Conservation (phyloP, 2,888 invertebrate genomes). For the Brachylomia viminalis region DNA sequence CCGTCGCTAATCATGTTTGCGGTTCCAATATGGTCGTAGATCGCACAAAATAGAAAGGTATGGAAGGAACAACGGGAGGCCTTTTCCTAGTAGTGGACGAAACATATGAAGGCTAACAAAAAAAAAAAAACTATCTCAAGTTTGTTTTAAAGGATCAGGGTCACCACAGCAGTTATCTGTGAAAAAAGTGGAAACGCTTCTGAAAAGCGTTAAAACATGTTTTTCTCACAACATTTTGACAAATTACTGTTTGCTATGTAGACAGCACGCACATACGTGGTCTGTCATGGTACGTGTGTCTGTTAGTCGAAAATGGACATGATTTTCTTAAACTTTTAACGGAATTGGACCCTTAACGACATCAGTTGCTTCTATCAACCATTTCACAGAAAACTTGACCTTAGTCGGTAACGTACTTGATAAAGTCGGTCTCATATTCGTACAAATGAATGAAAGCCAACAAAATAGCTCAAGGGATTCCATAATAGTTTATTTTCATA, state of each 20-base stretch:
- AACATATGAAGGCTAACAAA: neutral
- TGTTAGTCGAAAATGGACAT: no score
- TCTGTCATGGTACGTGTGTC: neutral
- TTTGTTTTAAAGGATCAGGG: no score
- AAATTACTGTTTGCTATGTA: neutral
- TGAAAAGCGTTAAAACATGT: neutral
- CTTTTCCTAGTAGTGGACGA: neutral
- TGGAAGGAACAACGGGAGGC: neutral
- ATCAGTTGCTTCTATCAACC: neutral
- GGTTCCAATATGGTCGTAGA: no score
- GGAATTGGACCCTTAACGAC: neutral
- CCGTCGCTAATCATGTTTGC: no score
- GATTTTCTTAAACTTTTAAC: neutral
- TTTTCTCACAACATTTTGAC: neutral
- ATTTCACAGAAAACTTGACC: neutral
- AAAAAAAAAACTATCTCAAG: no score
- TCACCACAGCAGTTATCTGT: neutral
- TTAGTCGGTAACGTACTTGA: neutral
- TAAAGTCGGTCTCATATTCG: neutral
- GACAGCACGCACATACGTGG: neutral
- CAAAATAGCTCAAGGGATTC: conserved; percentile 1
- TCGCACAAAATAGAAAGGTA: no score
- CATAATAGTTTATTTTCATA: conserved; percentile 29
- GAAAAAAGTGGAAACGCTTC: neutral
- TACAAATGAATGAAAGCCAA: conserved; percentile 24